Percentiles rank a stretch among this genome's conserved stretches.
Conservation (phyloP, 1,140 invertebrate species). For the Streblospio benedicti region DNA sequence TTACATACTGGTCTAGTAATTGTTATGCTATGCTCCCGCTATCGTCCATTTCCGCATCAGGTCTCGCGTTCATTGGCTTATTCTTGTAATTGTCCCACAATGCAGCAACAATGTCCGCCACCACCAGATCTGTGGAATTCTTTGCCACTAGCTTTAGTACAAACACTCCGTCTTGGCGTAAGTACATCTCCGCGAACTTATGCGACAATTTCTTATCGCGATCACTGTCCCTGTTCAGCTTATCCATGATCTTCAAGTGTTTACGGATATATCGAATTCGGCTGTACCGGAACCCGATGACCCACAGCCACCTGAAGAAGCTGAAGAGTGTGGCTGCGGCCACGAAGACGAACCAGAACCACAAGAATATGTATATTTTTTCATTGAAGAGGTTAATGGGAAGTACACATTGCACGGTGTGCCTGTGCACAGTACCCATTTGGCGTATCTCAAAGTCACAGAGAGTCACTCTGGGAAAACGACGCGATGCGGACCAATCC, state of each 20-base stretch:
- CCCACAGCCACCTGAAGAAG: conserved; percentile 40
- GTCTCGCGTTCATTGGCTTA: conserved; percentile 14
- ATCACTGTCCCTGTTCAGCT: conserved; percentile 16
- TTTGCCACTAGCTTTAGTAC: conserved; percentile 21
- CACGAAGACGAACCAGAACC: conserved; percentile 54
- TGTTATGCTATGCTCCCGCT: conserved; percentile 12
- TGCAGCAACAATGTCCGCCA: conserved; percentile 28
- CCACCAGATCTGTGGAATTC: conserved; percentile 21
- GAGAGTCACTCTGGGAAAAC: conserved; percentile 51
- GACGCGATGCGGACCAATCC: conserved; percentile 15
- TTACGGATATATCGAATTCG: conserved; percentile 44
- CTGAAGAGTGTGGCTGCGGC: conserved; percentile 46
- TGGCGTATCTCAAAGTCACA: conserved; percentile 53
- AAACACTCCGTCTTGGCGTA: conserved; percentile 24
- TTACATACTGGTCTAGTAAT: no score
- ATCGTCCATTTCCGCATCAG: conserved; percentile 16
- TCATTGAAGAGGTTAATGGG: conserved; percentile 55
- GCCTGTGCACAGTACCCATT: conserved; percentile 48
- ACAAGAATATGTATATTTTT: conserved; percentile 53
- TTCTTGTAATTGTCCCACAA: conserved; percentile 31
- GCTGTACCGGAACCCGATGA: conserved; percentile 22
- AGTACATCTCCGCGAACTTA: conserved; percentile 21
- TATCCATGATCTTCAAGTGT: conserved; percentile 35
- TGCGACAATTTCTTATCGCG: conserved; percentile 14
- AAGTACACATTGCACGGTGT: conserved; percentile 53